Evolutionary conservation across 2,113 vertebrate species (phyloP).

Genomic region (Reinhardtius hippoglossoides): DNA sequence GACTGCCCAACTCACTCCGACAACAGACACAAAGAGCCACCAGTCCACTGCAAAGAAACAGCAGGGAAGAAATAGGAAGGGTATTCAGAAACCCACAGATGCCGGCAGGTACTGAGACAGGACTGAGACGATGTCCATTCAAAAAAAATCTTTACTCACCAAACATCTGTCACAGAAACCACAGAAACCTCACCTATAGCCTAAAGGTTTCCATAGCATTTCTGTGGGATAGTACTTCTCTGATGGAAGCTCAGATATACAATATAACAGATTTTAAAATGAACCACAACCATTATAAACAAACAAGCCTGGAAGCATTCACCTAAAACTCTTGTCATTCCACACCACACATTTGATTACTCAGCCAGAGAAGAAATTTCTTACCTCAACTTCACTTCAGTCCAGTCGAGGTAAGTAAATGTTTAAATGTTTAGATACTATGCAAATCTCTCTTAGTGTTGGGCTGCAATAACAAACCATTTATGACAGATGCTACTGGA

Average conservation of each 20-base stretch:
- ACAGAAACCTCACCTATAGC: too few species aligned
- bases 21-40: not conserved
- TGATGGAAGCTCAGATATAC: not conserved
- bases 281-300: not conserved
- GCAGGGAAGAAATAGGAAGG: not conserved
- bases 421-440: too few species aligned
- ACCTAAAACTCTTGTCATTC: too few species aligned
- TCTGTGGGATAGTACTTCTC: not conserved
- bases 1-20: not conserved
- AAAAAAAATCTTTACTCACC: too few species aligned
- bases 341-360: not conserved
- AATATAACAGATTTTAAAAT: not conserved
- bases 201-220: not conserved
- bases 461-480: not conserved
- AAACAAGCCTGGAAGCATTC: too few species aligned
- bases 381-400: too few species aligned
- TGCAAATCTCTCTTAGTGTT: not conserved
- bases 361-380: too few species aligned
- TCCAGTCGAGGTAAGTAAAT: too few species aligned
- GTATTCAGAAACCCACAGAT: not conserved
- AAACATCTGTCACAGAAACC: not conserved
- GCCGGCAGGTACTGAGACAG: not conserved
- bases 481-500: not conserved
- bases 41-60: not conserved
- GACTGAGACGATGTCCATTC: too few species aligned